A percentile compares a stretch with the other conserved stretches of the same genome.
phyloP scores from a whole-genome alignment of 2,113 vertebrate species.

The Aptenodytes forsteri region DNA sequence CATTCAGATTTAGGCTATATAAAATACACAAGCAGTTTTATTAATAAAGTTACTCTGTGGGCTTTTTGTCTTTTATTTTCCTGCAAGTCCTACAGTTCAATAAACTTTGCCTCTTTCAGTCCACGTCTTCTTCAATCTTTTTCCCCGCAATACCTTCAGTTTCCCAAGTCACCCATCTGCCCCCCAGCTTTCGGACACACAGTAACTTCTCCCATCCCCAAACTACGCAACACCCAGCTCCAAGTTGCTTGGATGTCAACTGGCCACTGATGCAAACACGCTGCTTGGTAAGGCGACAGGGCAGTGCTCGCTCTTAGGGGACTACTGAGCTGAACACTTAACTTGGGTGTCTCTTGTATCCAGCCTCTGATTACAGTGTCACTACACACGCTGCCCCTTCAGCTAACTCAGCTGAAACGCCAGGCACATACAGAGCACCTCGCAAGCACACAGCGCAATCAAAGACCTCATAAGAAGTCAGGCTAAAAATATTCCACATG shows the following conservation, averaged over 20 bases:
- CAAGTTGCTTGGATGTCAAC: neutral
- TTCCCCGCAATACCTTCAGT: neutral
- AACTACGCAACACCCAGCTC: neutral
- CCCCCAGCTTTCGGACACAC: neutral
- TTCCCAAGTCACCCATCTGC: neutral
- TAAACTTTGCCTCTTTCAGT: neutral
- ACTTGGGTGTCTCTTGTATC: no score
- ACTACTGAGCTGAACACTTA: neutral
- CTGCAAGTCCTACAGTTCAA: neutral
- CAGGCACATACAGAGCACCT: neutral
- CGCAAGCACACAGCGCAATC: neutral
- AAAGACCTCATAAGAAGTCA: neutral
- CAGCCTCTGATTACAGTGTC: neutral
- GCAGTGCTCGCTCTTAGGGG: neutral
- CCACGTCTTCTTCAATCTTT: neutral
- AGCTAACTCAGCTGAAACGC: neutral
- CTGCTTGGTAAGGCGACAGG: neutral
- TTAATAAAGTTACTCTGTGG: neutral
- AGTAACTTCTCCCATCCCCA: neutral
- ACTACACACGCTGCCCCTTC: rapidly evolving
- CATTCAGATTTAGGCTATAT: neutral
- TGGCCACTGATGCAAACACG: rapidly evolving
- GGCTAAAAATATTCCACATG: neutral
- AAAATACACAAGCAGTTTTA: neutral
- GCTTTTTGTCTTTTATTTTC: neutral